These are phyloP conservation scores for Heteractis magnifica DNA, from an alignment of 92 coral and sea anemone genomes.

Conservation along the genomic window DNA sequence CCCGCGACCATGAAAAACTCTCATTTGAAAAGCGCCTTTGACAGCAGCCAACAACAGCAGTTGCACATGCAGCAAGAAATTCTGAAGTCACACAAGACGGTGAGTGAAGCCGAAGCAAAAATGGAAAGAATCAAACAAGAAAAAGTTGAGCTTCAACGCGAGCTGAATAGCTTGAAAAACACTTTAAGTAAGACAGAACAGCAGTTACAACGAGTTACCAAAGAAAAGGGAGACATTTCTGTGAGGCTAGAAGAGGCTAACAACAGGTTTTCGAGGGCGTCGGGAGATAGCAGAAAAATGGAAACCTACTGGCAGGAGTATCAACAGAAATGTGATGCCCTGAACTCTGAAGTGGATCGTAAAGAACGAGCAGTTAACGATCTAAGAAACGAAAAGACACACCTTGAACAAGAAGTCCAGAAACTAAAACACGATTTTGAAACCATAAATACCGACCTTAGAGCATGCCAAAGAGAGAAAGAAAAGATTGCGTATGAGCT, in stretches of 20 bases:
- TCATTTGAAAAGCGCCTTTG: conserved; percentile 79
- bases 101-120: conserved; percentile 67
- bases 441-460: conserved; percentile 56
- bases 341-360: conserved; percentile 60
- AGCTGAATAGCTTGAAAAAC: conserved; percentile 57
- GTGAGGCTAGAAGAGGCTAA: conserved; percentile 64
- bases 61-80: conserved; percentile 74
- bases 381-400: conserved; percentile 61
- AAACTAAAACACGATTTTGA: conserved; percentile 72
- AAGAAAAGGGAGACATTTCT: conserved; percentile 66
- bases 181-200: conserved; percentile 63
- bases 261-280: conserved; percentile 51
- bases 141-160: conserved; percentile 62
- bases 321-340: conserved; percentile 57
- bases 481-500: conserved; percentile 56
- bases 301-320: conserved; percentile 64
- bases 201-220: conserved; percentile 60
- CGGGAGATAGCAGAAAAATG: conserved; percentile 54
- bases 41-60: conserved; percentile 68
- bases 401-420: conserved; percentile 73
- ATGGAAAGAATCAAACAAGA: conserved; percentile 54
- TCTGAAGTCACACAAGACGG: conserved; percentile 65
- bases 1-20: conserved; percentile 74
- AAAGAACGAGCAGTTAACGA: conserved; percentile 60
- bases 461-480: conserved; percentile 75